A percentile compares a stretch with the other conserved stretches of the same genome.
phyloP scores from a whole-genome alignment of 2,888 invertebrate genomes.

The Panzeria rudis region DNA sequence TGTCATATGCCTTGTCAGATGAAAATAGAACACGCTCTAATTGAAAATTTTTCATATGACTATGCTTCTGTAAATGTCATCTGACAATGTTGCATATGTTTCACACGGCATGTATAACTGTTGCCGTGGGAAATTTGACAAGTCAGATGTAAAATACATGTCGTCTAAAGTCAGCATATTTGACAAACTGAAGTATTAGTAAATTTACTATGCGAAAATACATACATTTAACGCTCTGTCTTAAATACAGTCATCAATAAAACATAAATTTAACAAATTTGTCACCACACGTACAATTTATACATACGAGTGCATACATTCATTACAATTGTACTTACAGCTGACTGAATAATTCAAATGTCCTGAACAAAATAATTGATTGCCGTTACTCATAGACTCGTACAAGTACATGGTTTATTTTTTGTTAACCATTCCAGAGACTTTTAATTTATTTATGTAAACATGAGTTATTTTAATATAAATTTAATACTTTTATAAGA shows the following conservation, averaged over 20 bases:
- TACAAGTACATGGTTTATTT: slow-evolving; percentile 3
- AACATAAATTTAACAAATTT: slow-evolving; percentile 59
- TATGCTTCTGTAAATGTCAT: too few relatives aligned
- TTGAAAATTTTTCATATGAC: too few relatives aligned
- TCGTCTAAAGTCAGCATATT: too few relatives aligned
- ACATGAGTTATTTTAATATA: slow-evolving; percentile 33
- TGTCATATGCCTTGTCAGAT: too few relatives aligned
- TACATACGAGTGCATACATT: slow-evolving; percentile 18
- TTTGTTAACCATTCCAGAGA: neutral
- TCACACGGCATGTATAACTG: too few relatives aligned
- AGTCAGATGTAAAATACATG: too few relatives aligned
- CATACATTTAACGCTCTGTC: slow-evolving; percentile 7
- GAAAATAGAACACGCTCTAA: too few relatives aligned
- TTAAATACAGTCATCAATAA: slow-evolving; percentile 18
- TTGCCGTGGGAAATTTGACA: too few relatives aligned
- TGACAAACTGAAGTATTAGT: too few relatives aligned
- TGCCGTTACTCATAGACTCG: slow-evolving; percentile 7
- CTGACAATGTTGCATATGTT: too few relatives aligned
- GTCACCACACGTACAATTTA: slow-evolving; percentile 60
- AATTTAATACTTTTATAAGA: slow-evolving; percentile 53
- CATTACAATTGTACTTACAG: slow-evolving; percentile 9
- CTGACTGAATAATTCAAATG: slow-evolving; percentile 42
- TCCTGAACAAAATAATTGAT: slow-evolving; percentile 48
- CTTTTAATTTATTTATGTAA: slow-evolving; percentile 36
- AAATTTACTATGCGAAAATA: too few relatives aligned